phyloP scores from a whole-genome alignment of 2,113 vertebrate genomes.

The Oriolus oriolus region DNA sequence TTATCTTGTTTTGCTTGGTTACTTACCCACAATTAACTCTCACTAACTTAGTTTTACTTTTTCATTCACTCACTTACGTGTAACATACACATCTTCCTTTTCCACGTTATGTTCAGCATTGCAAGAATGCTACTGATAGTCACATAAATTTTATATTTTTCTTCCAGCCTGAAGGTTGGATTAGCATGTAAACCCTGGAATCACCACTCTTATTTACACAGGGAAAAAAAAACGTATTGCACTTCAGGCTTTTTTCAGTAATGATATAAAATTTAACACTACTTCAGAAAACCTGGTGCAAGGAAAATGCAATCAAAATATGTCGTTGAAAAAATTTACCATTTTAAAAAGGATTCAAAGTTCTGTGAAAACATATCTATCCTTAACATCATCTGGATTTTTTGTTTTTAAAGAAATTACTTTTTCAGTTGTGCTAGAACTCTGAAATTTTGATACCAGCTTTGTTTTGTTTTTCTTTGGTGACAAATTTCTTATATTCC shows the following conservation, averaged over 20 bases:
- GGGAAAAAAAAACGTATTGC: rapidly evolving
- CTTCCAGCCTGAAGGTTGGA: neutral
- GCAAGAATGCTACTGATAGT: neutral
- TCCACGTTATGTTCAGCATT: neutral
- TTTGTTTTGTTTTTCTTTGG: neutral
- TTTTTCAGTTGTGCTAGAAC: neutral
- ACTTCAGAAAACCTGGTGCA: neutral
- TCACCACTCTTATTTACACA: neutral
- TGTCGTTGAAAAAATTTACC: neutral
- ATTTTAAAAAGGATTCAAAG: neutral
- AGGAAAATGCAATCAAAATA: neutral
- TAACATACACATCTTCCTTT: neutral
- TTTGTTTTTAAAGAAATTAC: neutral
- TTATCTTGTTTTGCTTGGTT: slow-evolving; percentile 12
- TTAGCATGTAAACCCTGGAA: neutral
- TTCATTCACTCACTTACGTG: neutral
- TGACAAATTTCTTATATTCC: neutral
- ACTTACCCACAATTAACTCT: neutral
- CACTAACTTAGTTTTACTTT: neutral
- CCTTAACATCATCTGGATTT: neutral
- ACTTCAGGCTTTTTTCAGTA: neutral
- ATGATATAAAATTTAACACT: neutral
- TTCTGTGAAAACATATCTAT: neutral
- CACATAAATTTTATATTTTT: neutral
- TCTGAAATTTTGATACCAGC: neutral